These are phyloP conservation scores for Sebastiscus tertius DNA, from an alignment of 2,797 vertebrate species.

Conservation along the genomic window DNA sequence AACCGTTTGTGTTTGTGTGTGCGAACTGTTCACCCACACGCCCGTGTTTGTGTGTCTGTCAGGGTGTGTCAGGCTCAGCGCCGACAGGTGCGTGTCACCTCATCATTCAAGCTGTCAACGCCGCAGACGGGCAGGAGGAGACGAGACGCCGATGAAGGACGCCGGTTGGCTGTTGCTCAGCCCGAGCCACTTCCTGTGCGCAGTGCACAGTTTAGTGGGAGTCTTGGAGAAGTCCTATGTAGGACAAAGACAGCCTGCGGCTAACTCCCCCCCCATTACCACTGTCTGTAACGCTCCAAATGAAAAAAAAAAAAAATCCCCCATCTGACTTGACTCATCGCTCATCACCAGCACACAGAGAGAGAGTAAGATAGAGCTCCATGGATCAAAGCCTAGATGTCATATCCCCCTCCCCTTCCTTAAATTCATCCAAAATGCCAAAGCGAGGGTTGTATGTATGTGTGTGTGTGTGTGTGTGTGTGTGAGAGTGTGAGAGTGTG, in stretches of 20 bases:
- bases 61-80: slow-evolving; percentile 50
- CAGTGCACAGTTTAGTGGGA: slow-evolving; percentile 44
- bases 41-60: slow-evolving; percentile 27
- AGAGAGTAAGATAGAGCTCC: slow-evolving; percentile 53
- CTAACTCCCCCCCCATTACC: slow-evolving; percentile 63
- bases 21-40: neutral
- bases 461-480: slow-evolving; percentile 56
- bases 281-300: slow-evolving; percentile 64
- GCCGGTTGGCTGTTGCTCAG: slow-evolving; percentile 61
- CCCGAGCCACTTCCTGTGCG: slow-evolving; percentile 57
- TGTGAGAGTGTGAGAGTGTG: slow-evolving; percentile 51
- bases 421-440: slow-evolving; percentile 61
- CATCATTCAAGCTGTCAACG: slow-evolving; percentile 77
- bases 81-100: slow-evolving; percentile 79
- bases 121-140: slow-evolving; percentile 55
- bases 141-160: slow-evolving; percentile 60
- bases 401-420: slow-evolving; percentile 56
- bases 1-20: neutral
- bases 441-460: slow-evolving; percentile 34
- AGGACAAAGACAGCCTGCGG: slow-evolving; percentile 78
- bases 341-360: slow-evolving; percentile 63
- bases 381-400: slow-evolving; percentile 76
- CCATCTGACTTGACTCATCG: slow-evolving; percentile 77
- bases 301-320: slow-evolving; percentile 24
- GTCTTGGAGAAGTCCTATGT: slow-evolving; percentile 71